Base-by-base conservation (phyloP, 2,797 vertebrate genomes). In the Synaphobranchus kaupii region DNA sequence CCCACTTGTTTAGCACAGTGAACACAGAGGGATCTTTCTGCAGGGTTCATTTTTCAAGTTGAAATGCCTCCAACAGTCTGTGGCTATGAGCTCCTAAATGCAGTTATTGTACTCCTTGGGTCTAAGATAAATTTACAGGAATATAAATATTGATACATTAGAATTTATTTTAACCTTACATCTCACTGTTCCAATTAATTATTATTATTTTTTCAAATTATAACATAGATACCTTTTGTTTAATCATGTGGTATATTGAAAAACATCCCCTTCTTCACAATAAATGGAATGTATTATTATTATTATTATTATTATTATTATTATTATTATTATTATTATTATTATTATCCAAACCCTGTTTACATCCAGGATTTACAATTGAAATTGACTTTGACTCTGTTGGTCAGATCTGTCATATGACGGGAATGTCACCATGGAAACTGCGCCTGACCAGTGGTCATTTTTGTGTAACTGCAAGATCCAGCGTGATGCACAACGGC, bases 341-440 rank as follows among this genome's bases (percentile, higher is more conserved):
- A 39, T 39, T 54, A 54, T 54, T 80, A 48, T 47, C 1, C 76
- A 76, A 39, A 44, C 76, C 17, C 76, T 48, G 44, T 80, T 80
- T 80, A 80, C 44, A 25, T 80, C 76, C 39, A 80, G 76, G 17
- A 80, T 80, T 80, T 48, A 80, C 76, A 47, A 78, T 44, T 44
- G 20, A 48, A 80, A 80, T 80, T 80, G 39, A 80, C 31, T 9
- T 39, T 34, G 31, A 73, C 34, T 39, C 13, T 39, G 34, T 80
- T 80, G 39, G 76, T 22, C 76, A 48, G 76, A 80, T 47, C 39
- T 80, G 39, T 80, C 44, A 48, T 48, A 80, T 73, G 68, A 39
- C 31, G 13, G 20, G 68, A 6, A 73, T 34, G 34, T 73, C 68
- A 73, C 28, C 68, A 73, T 73, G 68, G 68, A 73, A 73, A 73